Evolutionary conservation across 2,888 invertebrate genomes (phyloP).

Genomic region (Athripsodes cinereus): DNA sequence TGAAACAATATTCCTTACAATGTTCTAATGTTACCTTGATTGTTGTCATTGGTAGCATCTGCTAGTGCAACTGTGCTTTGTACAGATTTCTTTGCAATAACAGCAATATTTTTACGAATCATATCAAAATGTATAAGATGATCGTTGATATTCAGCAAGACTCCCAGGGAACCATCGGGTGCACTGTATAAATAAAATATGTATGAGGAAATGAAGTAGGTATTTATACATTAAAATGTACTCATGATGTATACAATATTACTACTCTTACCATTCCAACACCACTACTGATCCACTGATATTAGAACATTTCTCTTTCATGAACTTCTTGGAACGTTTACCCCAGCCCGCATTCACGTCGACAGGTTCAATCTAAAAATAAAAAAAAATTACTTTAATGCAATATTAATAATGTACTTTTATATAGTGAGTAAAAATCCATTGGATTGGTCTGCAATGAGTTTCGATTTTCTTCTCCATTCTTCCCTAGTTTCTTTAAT

Average conservation of each 20-base stretch:
- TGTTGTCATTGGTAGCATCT: too few relatives aligned
- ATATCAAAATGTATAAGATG: neutral
- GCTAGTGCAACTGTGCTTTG: too few relatives aligned
- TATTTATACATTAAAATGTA: neutral
- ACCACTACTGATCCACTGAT: neutral
- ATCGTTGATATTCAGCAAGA: neutral
- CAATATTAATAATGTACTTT: neutral
- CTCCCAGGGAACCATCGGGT: neutral
- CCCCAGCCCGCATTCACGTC: slow-evolving; percentile 6
- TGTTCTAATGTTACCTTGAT: too few relatives aligned
- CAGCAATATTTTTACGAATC: neutral
- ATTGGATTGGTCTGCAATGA: too few relatives aligned
- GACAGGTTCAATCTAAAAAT: neutral
- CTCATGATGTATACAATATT: neutral
- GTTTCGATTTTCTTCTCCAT: too few relatives aligned
- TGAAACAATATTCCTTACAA: too few relatives aligned
- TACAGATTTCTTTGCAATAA: neutral
- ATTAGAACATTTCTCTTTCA: slow-evolving; percentile 6
- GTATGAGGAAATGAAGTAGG: neutral
- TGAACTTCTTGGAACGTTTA: neutral
- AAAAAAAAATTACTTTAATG: too few relatives aligned
- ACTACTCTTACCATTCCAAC: neutral
- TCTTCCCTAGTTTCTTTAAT: too few relatives aligned
- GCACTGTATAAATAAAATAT: neutral
- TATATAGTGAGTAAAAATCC: neutral